phyloP scores from a whole-genome alignment of 1,140 invertebrate genomes.

The Eulimnadia texana region DNA sequence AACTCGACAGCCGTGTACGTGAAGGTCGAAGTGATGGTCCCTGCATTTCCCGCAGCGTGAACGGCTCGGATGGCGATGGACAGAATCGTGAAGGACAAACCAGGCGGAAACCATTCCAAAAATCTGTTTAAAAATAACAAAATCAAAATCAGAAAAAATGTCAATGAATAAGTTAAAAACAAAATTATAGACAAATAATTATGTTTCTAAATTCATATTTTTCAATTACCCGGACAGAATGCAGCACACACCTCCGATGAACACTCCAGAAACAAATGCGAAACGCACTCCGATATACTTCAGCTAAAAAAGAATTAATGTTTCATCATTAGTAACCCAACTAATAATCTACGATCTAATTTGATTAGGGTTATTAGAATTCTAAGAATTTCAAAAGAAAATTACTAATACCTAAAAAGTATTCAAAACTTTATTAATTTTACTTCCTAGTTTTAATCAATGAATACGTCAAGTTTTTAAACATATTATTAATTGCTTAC shows the following conservation, averaged over 20 bases:
- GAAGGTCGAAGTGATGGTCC: conserved; percentile 23
- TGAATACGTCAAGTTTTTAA: too few relatives aligned
- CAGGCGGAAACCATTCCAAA: conserved; percentile 23
- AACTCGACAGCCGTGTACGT: conserved; percentile 25
- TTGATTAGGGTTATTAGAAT: neutral
- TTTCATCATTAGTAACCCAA: neutral
- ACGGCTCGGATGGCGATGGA: conserved; percentile 23
- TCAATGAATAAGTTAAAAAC: too few relatives aligned
- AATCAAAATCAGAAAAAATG: too few relatives aligned
- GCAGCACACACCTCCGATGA: conserved; percentile 24
- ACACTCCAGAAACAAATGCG: conserved; percentile 22
- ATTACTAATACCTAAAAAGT: too few relatives aligned
- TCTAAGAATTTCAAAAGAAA: conserved; percentile 9
- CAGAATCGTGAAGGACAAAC: conserved; percentile 21
- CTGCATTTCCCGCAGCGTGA: conserved; percentile 24
- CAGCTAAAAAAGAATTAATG: conserved; percentile 20
- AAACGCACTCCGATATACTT: conserved; percentile 23
- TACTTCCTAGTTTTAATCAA: too few relatives aligned
- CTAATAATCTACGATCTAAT: too few relatives aligned
- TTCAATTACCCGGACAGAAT: conserved; percentile 20
- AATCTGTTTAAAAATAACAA: conserved; percentile 20
- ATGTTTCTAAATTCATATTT: neutral
- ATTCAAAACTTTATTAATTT: too few relatives aligned
- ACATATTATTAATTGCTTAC: too few relatives aligned
- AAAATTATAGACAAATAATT: too few relatives aligned